phyloP scores from a whole-genome alignment of 1,140 invertebrate genomes.

The Metaphire vulgaris region DNA sequence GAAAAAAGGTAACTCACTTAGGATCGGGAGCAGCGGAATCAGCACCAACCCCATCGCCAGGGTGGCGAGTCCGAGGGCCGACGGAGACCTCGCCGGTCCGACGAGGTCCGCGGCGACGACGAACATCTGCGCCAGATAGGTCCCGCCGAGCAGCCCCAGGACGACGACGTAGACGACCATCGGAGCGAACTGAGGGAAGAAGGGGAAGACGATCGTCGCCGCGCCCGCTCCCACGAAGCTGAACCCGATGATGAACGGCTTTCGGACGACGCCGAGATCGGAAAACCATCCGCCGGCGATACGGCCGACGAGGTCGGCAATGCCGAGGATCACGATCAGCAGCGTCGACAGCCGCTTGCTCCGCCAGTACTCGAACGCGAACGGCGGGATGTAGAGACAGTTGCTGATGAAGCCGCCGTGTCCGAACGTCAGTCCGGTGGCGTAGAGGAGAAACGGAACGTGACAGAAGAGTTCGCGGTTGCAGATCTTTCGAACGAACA shows the following conservation, averaged over 20 bases:
- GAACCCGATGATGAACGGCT: conserved; percentile 11
- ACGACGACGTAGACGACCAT: conserved; percentile 5
- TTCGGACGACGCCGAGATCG: not conserved
- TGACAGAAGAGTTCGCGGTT: not conserved
- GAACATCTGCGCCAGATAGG: conserved; percentile 11
- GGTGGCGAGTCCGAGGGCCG: conserved; percentile 8
- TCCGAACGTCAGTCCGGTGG: conserved; percentile 7
- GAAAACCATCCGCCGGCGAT: conserved; percentile 19
- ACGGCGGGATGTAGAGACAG: conserved; percentile 18
- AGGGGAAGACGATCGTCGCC: not conserved
- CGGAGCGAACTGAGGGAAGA: not conserved
- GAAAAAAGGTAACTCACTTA: not conserved
- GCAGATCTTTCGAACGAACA: conserved; percentile 8
- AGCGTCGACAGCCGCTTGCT: not conserved
- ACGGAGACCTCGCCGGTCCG: conserved; percentile 2
- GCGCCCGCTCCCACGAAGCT: not conserved
- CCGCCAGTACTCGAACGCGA: not conserved
- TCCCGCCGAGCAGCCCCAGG: conserved; percentile 14
- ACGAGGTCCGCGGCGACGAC: conserved; percentile 13
- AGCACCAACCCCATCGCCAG: not conserved
- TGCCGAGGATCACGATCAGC: conserved; percentile 2
- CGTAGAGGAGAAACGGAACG: conserved; percentile 3
- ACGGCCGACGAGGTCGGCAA: conserved; percentile 17
- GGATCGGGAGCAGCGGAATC: not conserved
- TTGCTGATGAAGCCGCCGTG: conserved; percentile 20